Conservation (phyloP, 1,140 invertebrate species). For the Pissodes strobi region DNA sequence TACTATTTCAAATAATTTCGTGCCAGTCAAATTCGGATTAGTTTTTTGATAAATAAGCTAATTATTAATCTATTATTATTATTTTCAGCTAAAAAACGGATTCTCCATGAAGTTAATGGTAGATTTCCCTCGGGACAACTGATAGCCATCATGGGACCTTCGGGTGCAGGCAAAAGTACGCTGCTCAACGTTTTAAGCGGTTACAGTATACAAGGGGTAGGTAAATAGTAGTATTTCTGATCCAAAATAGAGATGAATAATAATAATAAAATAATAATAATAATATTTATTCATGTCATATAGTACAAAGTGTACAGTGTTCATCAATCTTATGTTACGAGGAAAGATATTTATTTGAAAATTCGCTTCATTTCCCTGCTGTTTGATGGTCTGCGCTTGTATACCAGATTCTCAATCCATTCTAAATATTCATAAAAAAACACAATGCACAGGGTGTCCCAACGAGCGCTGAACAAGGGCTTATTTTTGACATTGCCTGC, state of each 20-base stretch:
- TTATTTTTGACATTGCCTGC: too few species aligned
- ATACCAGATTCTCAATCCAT: too few species aligned
- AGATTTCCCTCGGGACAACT: slow-evolving; percentile 76
- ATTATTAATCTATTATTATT: too few species aligned
- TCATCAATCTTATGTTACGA: not conserved
- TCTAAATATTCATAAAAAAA: too few species aligned
- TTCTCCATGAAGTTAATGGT: slow-evolving; percentile 78
- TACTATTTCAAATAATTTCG: too few species aligned
- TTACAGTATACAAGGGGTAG: slow-evolving; percentile 63
- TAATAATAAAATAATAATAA: not conserved
- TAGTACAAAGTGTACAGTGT: not conserved
- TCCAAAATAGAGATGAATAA: not conserved
- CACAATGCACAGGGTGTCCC: too few species aligned
- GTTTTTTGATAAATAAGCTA: too few species aligned
- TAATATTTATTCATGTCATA: not conserved
- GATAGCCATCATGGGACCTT: slow-evolving; percentile 87
- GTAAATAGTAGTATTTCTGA: not conserved
- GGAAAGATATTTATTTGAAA: not conserved
- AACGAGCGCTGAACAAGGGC: too few species aligned
- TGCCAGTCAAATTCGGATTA: too few species aligned
- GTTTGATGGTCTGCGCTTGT: too few species aligned
- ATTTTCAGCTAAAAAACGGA: slow-evolving; percentile 73
- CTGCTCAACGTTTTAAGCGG: slow-evolving; percentile 77
- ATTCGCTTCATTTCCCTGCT: too few species aligned
- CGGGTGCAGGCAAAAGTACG: slow-evolving; percentile 85